Percentiles rank a stretch among this genome's conserved stretches.
Conservation (phyloP, 30 jellyfish, hydroid and myxozoan genomes). For the Chrysaora quinquecirrha region DNA sequence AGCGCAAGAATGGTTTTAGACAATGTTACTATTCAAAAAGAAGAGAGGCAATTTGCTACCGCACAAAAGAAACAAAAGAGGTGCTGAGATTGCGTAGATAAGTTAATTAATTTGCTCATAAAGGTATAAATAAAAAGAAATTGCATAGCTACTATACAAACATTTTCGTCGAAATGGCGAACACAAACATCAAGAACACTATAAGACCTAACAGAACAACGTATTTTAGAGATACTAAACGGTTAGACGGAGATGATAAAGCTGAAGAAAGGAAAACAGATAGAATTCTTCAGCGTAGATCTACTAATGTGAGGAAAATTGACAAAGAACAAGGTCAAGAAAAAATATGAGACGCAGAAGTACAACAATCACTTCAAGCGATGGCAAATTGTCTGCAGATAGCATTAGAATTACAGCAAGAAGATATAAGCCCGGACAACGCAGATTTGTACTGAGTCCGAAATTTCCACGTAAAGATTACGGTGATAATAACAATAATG, state of each 20-base stretch:
- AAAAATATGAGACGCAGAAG: neutral
- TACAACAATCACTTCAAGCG: neutral
- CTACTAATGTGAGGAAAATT: neutral
- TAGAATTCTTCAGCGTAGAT: neutral
- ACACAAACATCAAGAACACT: neutral
- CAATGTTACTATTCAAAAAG: neutral
- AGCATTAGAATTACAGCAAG: neutral
- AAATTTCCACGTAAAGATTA: neutral
- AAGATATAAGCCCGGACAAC: neutral
- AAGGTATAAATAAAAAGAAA: neutral
- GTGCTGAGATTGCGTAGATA: neutral
- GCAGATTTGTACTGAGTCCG: neutral
- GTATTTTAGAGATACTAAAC: too few relatives aligned
- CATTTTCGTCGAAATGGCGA: neutral
- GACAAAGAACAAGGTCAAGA: neutral
- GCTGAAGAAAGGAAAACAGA: neutral
- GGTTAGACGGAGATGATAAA: neutral
- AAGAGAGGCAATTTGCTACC: neutral
- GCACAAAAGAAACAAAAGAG: neutral
- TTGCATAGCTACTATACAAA: neutral
- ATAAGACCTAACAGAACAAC: neutral
- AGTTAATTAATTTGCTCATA: neutral
- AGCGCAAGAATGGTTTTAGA: constrained; percentile 2
- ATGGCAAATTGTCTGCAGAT: neutral
- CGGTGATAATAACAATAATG: neutral